phyloP scores from a whole-genome alignment of 2,888 invertebrate genomes.

The Rhagophthalmus giganteus region DNA sequence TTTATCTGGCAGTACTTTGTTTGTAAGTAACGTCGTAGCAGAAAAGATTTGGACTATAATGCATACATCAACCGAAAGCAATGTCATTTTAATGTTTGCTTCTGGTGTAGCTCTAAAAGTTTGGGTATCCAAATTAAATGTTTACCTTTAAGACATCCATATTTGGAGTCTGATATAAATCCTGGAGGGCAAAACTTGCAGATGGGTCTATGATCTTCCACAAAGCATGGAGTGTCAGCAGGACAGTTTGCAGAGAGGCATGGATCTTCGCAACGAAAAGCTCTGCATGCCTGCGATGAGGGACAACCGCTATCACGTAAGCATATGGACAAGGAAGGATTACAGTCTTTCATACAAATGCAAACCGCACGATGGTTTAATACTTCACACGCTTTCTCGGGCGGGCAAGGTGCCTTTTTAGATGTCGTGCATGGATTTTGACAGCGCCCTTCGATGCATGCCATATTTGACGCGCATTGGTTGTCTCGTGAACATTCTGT shows the following conservation, averaged over 20 bases:
- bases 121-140: slow-evolving; percentile 25
- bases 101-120: slow-evolving; percentile 24
- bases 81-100: slow-evolving; percentile 24
- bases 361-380: slow-evolving; percentile 85
- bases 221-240: slow-evolving; percentile 84
- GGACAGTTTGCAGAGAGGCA: slow-evolving; percentile 85
- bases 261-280: slow-evolving; percentile 89
- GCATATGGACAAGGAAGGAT: slow-evolving; percentile 84
- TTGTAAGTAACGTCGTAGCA: slow-evolving; percentile 38
- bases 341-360: slow-evolving; percentile 85
- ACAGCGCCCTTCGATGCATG: slow-evolving; percentile 82
- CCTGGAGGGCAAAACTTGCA: slow-evolving; percentile 96
- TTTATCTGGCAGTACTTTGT: slow-evolving; percentile 32
- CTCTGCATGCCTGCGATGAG: slow-evolving; percentile 79
- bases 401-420: slow-evolving; percentile 68
- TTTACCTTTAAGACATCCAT: slow-evolving; percentile 96
- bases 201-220: slow-evolving; percentile 91
- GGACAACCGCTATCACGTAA: slow-evolving; percentile 88
- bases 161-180: slow-evolving; percentile 87
- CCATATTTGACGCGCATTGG: slow-evolving; percentile 84
- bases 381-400: slow-evolving; percentile 85
- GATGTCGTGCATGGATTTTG: slow-evolving; percentile 80
- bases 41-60: slow-evolving; percentile 35
- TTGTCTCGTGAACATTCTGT: slow-evolving; percentile 78
- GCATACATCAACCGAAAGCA: slow-evolving; percentile 37